Conservation (phyloP, 2,797 vertebrate genomes). For the Novumbra hubbsi region DNA sequence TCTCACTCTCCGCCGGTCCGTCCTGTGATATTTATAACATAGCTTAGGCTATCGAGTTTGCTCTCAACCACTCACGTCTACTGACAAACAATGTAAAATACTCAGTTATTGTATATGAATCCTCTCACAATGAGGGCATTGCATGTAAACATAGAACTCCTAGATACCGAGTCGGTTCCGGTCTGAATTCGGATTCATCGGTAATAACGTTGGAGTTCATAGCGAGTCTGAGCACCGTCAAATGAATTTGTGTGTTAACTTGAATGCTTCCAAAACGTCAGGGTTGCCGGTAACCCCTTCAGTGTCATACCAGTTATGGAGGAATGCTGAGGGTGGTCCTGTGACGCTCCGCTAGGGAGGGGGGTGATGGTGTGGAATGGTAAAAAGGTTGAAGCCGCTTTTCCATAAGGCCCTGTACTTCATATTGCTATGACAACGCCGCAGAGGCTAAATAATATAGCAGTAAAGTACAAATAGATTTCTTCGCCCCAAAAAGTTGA, state of each 20-base stretch:
- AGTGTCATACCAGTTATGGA: slow-evolving; percentile 56
- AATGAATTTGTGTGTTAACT: slow-evolving; percentile 57
- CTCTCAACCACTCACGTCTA: background rate
- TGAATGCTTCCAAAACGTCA: slow-evolving; percentile 68
- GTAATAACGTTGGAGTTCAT: slow-evolving; percentile 41
- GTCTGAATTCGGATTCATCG: slow-evolving; percentile 6
- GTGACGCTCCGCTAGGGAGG: no score
- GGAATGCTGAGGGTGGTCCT: slow-evolving; percentile 47
- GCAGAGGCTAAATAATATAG: slow-evolving; percentile 52
- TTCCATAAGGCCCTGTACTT: slow-evolving; percentile 48
- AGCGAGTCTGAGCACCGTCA: slow-evolving; percentile 56
- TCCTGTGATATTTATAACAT: slow-evolving; percentile 42
- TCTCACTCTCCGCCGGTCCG: slow-evolving; percentile 32
- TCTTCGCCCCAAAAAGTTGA: slow-evolving; percentile 47
- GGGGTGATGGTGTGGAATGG: slow-evolving; percentile 47
- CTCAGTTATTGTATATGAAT: background rate
- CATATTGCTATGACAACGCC: slow-evolving; percentile 40
- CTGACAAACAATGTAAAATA: background rate
- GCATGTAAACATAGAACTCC: slow-evolving; percentile 29
- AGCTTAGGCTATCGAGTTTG: background rate
- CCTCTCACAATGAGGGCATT: background rate
- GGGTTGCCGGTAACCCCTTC: slow-evolving; percentile 63
- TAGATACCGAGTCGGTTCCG: slow-evolving; percentile 1
- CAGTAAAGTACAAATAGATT: slow-evolving; percentile 31
- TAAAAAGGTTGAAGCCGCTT: slow-evolving; percentile 57